A percentile compares a stretch with the other conserved stretches of the same genome.
phyloP scores from a whole-genome alignment of 2,888 invertebrate species.

The Ptilodon capucinus region DNA sequence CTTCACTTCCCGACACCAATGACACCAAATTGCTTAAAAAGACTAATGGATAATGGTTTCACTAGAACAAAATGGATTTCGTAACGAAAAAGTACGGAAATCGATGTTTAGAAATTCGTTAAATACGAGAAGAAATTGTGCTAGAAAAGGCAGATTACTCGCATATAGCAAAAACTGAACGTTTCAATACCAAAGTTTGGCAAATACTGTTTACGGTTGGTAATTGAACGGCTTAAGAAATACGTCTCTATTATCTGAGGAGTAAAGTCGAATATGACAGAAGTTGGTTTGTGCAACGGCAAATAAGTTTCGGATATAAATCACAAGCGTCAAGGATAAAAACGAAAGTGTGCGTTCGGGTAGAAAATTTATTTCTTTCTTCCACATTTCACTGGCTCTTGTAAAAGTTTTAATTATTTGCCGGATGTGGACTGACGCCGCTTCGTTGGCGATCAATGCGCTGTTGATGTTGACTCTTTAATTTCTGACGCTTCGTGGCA shows the following conservation, averaged over 20 bases:
- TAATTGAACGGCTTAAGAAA: constrained; percentile 14
- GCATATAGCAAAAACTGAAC: constrained; percentile 42
- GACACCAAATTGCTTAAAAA: constrained; percentile 21
- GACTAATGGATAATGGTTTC: neutral
- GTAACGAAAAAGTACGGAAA: neutral
- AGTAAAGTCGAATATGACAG: constrained; percentile 33
- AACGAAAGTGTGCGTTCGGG: constrained; percentile 68
- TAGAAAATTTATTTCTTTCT: constrained; percentile 75
- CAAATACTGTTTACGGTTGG: constrained; percentile 13
- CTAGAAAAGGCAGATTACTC: constrained; percentile 25
- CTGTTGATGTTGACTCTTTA: constrained; percentile 49
- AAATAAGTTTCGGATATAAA: constrained; percentile 57
- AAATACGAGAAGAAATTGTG: constrained; percentile 5
- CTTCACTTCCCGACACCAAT: constrained; percentile 29
- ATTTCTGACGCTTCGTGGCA: constrained; percentile 43
- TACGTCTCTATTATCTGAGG: constrained; percentile 23
- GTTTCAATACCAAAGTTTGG: constrained; percentile 33
- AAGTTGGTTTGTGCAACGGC: constrained; percentile 26
- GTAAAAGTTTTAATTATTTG: constrained; percentile 77
- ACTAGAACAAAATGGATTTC: constrained; percentile 5
- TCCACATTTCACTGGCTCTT: constrained; percentile 67
- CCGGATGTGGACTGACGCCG: constrained; percentile 63
- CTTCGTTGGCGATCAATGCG: constrained; percentile 58
- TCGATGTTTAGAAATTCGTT: constrained; percentile 6
- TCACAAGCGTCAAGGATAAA: constrained; percentile 64